Evolutionary conservation across 2,797 vertebrate species (phyloP).

Genomic region (Acrossocheilus fasciatus): DNA sequence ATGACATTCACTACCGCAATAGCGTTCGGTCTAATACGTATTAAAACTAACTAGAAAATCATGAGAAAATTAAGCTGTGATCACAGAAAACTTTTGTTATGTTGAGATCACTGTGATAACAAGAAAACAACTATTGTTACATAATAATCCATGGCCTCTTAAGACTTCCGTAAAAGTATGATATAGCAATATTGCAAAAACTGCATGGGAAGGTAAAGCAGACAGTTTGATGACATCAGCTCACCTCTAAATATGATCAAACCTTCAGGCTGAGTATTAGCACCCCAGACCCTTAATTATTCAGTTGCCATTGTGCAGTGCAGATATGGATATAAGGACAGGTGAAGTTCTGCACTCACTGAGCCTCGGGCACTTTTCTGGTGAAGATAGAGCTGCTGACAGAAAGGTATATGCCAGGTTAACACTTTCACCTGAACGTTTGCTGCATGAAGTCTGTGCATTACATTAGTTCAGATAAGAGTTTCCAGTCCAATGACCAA

Average conservation of each 20-base stretch:
- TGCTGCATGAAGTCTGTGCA: not conserved
- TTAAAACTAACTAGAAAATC: not conserved
- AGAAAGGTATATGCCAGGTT: not conserved
- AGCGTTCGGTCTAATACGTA: not conserved
- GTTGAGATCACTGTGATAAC: not conserved
- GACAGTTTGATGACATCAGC: not conserved
- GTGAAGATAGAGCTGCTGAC: slow-evolving; percentile 24
- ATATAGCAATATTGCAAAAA: not conserved
- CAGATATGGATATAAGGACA: not conserved
- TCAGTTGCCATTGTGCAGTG: not conserved
- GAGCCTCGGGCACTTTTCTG: slow-evolving; percentile 23
- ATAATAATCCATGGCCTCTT: not conserved
- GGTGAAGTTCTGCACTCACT: slow-evolving; percentile 13
- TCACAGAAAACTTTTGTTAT: too few relatives aligned
- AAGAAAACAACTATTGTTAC: not conserved
- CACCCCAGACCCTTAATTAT: slow-evolving; percentile 24
- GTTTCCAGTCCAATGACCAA: slow-evolving; percentile 8
- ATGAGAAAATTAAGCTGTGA: not conserved
- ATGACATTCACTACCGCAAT: not conserved
- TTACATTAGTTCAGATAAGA: not conserved
- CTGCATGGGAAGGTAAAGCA: not conserved
- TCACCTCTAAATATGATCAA: not conserved
- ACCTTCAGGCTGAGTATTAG: not conserved
- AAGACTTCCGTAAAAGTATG: not conserved
- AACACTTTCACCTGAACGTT: not conserved